Base-by-base conservation (phyloP, 2,113 vertebrate genomes). In the Chaenocephalus aceratus region DNA sequence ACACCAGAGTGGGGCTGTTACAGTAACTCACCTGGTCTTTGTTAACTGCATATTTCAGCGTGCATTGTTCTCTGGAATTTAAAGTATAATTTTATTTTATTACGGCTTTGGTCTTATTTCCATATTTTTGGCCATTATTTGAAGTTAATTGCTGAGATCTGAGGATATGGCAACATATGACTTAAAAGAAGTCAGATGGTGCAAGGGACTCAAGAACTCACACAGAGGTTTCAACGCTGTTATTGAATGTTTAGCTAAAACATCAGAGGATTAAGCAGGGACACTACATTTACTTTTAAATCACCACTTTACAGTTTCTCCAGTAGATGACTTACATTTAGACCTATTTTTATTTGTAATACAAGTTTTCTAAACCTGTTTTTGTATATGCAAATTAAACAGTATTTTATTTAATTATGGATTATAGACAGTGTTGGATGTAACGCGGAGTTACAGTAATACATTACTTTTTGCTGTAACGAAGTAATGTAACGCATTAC, bases 1-100 rank as follows among this genome's bases (percentile, higher is more conserved):
- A 72, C 46, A 60, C 46, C 67, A 63, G 14, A 51, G 15, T 67
- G 18, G 2, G 44, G 23, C 65, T 78, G 41, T 36, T 45, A 44
- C 16, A 72, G 26, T 7, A 44, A 21, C 45, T 41, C 67, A 77
- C 51, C 70, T 71, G 41, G 58, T 15, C 52, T 46, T 52, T 48
- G 30, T 61, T 60, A 60, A 45, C 5, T 51, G 36, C 12, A 44
- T n/a, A 16, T 62, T 51, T 62, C 10, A 64, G 34, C 4, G 58
- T 72, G 10, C 11, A 44, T 66, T 11, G 9, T 26, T 69, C 16
- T 36, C 45, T 63, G 1, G 44, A 5, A 11, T 9, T 3, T 49
- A 12, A 14, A 45, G 8, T 6, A 45, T 63, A 4, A 54, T 61
- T 67, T 66, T 10, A 59, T n/a, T 60, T 49, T 21, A 23, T 26